Evolutionary conservation across 2,113 vertebrate genomes (phyloP).

Genomic region (Rissa tridactyla): DNA sequence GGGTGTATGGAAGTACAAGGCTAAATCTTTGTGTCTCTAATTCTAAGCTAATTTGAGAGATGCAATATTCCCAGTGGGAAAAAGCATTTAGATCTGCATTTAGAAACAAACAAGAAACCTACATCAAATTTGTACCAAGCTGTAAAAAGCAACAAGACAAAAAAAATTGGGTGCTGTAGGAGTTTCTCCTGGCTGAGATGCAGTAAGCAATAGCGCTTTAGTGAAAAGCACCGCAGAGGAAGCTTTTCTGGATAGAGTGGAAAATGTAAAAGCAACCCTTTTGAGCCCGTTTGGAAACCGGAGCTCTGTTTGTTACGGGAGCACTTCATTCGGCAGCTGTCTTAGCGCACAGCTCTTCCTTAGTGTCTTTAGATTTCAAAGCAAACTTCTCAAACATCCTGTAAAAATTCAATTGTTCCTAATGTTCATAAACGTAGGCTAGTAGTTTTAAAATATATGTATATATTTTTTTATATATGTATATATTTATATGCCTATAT

Average conservation of each 20-base stretch:
- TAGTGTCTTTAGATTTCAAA: conserved; percentile 32
- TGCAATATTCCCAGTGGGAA: neutral
- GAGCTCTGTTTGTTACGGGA: neutral
- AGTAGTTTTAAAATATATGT: conserved; percentile 69
- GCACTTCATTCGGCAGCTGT: neutral
- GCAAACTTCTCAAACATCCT: conserved; percentile 46
- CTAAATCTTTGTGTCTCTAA: neutral
- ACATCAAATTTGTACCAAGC: neutral
- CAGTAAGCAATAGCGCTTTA: neutral
- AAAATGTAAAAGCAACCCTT: neutral
- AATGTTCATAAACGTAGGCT: conserved; percentile 52
- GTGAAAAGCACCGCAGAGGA: neutral
- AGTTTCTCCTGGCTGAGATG: neutral
- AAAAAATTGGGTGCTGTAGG: neutral
- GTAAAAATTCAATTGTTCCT: conserved; percentile 35
- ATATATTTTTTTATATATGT: conserved; percentile 56
- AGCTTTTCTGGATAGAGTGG: neutral
- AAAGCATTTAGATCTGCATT: neutral
- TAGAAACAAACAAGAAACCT: neutral
- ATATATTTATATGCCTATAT: conserved; percentile 54
- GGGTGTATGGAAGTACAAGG: neutral
- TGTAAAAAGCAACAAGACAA: neutral
- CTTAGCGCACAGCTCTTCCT: neutral
- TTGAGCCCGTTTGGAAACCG: neutral
- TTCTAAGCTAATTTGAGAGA: neutral